Base-by-base conservation (phyloP, 2,797 vertebrate genomes). In the Anguilla pacifica region DNA sequence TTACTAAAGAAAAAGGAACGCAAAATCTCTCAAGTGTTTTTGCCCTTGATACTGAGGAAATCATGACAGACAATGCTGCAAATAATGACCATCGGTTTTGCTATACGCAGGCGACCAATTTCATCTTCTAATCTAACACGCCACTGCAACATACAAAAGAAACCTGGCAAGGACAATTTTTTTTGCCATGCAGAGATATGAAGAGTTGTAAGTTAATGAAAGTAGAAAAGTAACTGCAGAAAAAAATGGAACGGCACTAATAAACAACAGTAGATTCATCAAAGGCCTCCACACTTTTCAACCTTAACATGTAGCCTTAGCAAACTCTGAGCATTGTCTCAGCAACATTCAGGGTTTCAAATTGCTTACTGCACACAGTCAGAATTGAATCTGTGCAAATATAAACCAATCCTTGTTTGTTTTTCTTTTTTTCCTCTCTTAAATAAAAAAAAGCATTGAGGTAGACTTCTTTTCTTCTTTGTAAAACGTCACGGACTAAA, bases 401-500 rank as follows among this genome's bases (percentile, higher is more conserved):
- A 95, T 94, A 90, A 95, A 95, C 92, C 91, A 92, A 95, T 94
- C 92, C 93, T 93, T 95, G 93, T 92, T 93, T 94, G 94, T 91
- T 93, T 91, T 91, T 92, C 93, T 93, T 91, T 92, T 92, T 96
- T 93, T 96, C 88, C 89, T 87, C 55, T 83, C 82, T 94, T 95
- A 96, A 87, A 84, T 67, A 89, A 67, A 91, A 91, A 92, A 87
- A 91, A 95, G 94, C 93, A 94, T 94, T 98, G 98, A 99, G 98
- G 98, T 99, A 99, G 98, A 98, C 97, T 84, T 87, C 46, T 87
- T 86, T 55, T 86, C 83, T 89, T 95, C 94, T 96, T 95, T 95
- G 95, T 96, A 96, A 96, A 98, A 96, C 96, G 98, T 98, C 96
- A 98, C 97, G 97, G 97, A 97, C 96, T 97, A 96, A 95, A 96